Evolutionary conservation across 2,113 vertebrate genomes (phyloP).

Genomic region (Spea bombifrons): DNA sequence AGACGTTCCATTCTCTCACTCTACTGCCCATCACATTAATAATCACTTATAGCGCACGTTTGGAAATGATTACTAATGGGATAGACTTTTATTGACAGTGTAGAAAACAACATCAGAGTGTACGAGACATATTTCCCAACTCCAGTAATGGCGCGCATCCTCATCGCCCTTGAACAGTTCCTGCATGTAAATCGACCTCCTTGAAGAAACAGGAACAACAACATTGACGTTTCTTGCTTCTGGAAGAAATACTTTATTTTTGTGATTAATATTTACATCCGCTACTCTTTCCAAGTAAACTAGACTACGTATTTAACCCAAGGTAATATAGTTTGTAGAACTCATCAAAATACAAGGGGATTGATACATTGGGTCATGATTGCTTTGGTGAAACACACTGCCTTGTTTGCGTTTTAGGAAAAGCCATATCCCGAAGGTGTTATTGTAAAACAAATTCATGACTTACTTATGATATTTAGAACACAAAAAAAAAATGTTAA

Average conservation of each 20-base stretch:
- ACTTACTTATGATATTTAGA: too few relatives aligned
- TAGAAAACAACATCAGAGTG: conserved; percentile 32
- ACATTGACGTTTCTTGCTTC: not conserved
- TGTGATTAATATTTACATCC: conserved; percentile 12
- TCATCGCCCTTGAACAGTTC: conserved; percentile 57
- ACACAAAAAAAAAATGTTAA: too few relatives aligned
- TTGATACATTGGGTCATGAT: too few relatives aligned
- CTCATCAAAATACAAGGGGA: too few relatives aligned
- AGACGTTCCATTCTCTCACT: not conserved
- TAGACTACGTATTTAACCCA: too few relatives aligned
- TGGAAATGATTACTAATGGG: not conserved
- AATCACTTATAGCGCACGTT: conserved; percentile 43
- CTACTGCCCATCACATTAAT: conserved; percentile 20
- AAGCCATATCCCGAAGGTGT: too few relatives aligned
- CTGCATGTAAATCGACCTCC: conserved; percentile 54
- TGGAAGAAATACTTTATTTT: too few relatives aligned
- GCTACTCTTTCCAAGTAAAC: too few relatives aligned
- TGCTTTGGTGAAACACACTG: too few relatives aligned
- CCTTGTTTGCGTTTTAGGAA: too few relatives aligned
- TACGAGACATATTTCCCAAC: conserved; percentile 26
- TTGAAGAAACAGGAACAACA: conserved; percentile 34
- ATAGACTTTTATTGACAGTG: conserved; percentile 31
- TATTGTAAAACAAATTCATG: too few relatives aligned
- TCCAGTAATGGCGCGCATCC: conserved; percentile 36
- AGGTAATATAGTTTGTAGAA: too few relatives aligned